These are phyloP conservation scores for Anas capensis DNA, from an alignment of 2,797 vertebrate genomes.

Conservation along the genomic window DNA sequence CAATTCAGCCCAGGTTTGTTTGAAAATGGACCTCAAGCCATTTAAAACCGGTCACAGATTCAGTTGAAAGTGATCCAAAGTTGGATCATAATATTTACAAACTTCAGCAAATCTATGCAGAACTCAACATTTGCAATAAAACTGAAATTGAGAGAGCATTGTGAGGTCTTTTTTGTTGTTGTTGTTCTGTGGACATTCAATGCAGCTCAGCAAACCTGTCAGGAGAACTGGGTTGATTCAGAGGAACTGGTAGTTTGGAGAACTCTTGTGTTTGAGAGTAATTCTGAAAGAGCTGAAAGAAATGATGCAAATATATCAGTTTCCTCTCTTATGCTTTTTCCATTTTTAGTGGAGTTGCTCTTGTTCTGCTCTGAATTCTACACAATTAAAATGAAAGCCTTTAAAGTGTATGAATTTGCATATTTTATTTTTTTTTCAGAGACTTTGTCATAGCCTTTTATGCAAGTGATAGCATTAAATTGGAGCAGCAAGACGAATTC, in stretches of 20 bases:
- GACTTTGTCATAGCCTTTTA: constrained; percentile 64
- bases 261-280: not conserved
- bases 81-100: constrained; percentile 21
- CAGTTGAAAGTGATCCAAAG: not conserved
- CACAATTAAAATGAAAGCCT: constrained; percentile 73
- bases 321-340: constrained; percentile 25
- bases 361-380: constrained; percentile 64
- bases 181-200: not conserved
- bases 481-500: constrained; percentile 59
- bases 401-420: constrained; percentile 73
- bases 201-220: not conserved
- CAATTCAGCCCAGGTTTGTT: constrained; percentile 40
- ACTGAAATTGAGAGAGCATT: not conserved
- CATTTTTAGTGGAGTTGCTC: constrained; percentile 62
- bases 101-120: constrained; percentile 2
- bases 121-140: not conserved
- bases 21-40: constrained; percentile 22
- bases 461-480: constrained; percentile 67
- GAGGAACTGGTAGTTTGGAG: not conserved
- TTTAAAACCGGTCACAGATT: constrained; percentile 30
- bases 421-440: constrained; percentile 65
- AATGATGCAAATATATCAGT: constrained; percentile 9
- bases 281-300: constrained; percentile 20
- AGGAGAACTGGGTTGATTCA: not conserved
- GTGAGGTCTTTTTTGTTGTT: not conserved